Evolutionary conservation across 2,113 vertebrate species (phyloP), one percentile per base, ranked within the genome.

Genomic region (Bettongia penicillata): DNA sequence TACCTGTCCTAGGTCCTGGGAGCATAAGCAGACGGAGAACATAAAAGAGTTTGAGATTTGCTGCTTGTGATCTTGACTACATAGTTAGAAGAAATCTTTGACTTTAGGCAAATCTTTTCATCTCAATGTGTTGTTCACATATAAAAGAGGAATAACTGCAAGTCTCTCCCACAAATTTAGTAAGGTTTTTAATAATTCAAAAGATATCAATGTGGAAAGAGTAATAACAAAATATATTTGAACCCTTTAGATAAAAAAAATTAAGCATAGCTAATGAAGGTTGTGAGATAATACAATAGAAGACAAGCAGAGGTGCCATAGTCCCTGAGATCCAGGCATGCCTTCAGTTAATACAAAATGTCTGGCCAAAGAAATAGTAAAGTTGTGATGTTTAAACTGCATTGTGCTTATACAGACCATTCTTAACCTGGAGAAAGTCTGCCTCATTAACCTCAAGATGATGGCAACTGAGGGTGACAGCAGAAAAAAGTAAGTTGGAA

Each of bases 361-460:
- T 43, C 68, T 43, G n/a, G 16, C 90, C 50, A 10, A 4, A 61
- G 49, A 0, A 37, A 90, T 91, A 95, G 31, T 3, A 1, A 0
- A 1, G 37, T 48, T 89, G 16, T 6, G 49, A 61, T 49, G 47
- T 28, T 10, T 89, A 55, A 50, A 50, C 16, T 19, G 6, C 0
- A 37, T 28, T 49, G 25, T 91, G 55, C 90, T 90, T 92, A 53
- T 25, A 7, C 3, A 8, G 57, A 77, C 25, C 25, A 37, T 91
- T 96, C 93, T 91, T 90, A 47, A 90, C 47, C 22, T 50, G 90
- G 90, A 95, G 91, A 93, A 97, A 55, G 90, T 94, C 96, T 97
- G 95, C 68, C 97, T 98, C 96, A 94, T 98, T 98, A 98, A 95
- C 84, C 47, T 96, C 94, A 94, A 97, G 91, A 1, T 97, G 96